A percentile compares a stretch with the other conserved stretches of the same genome.
phyloP scores from a whole-genome alignment of 2,113 vertebrate species.

The Drymodes brunneopygia region DNA sequence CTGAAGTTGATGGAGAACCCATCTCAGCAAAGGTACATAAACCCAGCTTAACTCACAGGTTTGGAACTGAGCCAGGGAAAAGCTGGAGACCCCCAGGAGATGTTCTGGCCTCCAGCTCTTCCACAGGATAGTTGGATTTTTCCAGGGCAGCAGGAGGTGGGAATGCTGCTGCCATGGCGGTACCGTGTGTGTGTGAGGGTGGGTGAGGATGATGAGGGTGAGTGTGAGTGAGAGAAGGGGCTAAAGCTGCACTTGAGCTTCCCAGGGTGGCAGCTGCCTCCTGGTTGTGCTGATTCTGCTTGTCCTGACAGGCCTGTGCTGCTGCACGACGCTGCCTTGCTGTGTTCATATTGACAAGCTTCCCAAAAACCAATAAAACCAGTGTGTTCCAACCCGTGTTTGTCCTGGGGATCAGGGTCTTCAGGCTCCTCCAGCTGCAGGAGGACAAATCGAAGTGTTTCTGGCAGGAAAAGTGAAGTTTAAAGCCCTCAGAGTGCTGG shows the following conservation, averaged over 20 bases:
- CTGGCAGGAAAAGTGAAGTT: neutral
- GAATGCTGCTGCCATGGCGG: neutral
- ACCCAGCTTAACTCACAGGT: neutral
- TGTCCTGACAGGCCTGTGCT: rapidly evolving
- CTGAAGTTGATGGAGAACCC: neutral
- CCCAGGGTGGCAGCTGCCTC: rapidly evolving
- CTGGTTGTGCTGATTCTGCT: neutral
- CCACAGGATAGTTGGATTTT: rapidly evolving
- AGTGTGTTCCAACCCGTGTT: rapidly evolving
- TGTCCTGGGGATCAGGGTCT: neutral
- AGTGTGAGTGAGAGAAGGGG: neutral
- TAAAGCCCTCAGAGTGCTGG: neutral
- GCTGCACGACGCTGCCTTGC: neutral
- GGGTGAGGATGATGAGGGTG: neutral
- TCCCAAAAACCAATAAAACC: neutral
- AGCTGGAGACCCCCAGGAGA: rapidly evolving
- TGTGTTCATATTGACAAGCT: rapidly evolving
- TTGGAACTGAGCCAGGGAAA: neutral
- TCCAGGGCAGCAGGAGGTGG: neutral
- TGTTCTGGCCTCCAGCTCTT: neutral
- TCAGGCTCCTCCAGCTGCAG: neutral
- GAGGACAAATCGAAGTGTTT: neutral
- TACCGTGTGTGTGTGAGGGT: neutral
- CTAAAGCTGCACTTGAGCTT: neutral
- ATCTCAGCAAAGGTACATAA: neutral